A percentile compares a stretch with the other conserved stretches of the same genome.
Conservation (phyloP, 2,113 vertebrate species). For the Aepyceros melampus region DNA sequence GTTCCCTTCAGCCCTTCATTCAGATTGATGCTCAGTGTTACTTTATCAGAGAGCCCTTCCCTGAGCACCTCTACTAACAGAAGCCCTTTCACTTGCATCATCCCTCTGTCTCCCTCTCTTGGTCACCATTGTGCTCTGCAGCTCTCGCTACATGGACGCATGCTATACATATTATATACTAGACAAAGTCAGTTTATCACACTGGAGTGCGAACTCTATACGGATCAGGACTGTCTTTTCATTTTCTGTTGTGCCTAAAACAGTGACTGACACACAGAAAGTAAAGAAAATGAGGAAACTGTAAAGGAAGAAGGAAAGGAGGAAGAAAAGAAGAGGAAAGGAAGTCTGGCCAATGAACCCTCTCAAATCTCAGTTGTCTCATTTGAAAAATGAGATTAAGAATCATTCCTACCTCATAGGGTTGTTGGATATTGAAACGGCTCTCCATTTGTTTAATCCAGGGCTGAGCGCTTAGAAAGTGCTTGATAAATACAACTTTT, state of each 20-base stretch:
- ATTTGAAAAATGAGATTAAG: not conserved
- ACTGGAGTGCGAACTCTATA: accelerated
- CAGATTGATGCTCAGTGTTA: not conserved
- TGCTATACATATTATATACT: accelerated
- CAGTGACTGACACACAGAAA: too few relatives aligned
- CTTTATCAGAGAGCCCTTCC: not conserved
- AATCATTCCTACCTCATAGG: not conserved
- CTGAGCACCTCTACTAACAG: too few relatives aligned
- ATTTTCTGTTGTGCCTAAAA: not conserved
- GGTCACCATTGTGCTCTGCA: accelerated
- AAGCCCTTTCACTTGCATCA: accelerated
- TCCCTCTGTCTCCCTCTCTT: too few relatives aligned
- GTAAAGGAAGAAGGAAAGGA: too few relatives aligned
- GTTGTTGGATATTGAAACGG: not conserved
- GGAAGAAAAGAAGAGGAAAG: not conserved
- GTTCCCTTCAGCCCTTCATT: not conserved
- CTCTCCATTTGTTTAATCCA: not conserved
- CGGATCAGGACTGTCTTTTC: not conserved
- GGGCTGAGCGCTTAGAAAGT: not conserved
- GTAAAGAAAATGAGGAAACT: not conserved
- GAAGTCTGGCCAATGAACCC: not conserved
- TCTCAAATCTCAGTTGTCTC: not conserved
- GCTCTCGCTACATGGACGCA: not conserved
- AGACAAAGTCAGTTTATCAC: not conserved
- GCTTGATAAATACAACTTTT: not conserved